Evolutionary conservation across 2,888 invertebrate genomes (phyloP).

Genomic region (Plemyria rubiginata): DNA sequence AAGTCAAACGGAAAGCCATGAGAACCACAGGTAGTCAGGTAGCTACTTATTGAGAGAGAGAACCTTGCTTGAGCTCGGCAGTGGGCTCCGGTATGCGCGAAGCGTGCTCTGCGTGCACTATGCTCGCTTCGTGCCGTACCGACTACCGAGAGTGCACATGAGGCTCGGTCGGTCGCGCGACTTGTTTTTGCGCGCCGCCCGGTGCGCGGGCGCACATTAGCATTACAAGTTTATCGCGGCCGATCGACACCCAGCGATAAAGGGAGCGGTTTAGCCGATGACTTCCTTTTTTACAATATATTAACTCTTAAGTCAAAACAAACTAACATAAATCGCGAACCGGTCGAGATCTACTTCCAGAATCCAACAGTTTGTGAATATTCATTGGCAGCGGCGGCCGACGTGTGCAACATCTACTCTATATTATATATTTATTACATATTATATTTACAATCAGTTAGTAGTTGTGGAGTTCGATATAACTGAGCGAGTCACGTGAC

Average conservation of each 20-base stretch:
- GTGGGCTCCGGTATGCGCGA: not conserved
- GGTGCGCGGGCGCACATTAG: slow-evolving; percentile 5
- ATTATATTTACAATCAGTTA: too few species aligned
- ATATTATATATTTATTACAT: too few species aligned
- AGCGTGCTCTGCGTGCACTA: not conserved
- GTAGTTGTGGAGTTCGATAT: too few species aligned
- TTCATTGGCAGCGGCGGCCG: too few species aligned
- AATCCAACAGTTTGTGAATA: slow-evolving; percentile 8
- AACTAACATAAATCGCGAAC: slow-evolving; percentile 14
- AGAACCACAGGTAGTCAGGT: too few species aligned
- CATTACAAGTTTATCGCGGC: slow-evolving; percentile 6
- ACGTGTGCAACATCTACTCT: too few species aligned
- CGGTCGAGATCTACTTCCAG: slow-evolving; percentile 10
- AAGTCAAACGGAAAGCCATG: too few species aligned
- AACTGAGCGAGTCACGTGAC: too few species aligned
- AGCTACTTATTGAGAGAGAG: too few species aligned
- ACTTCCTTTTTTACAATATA: slow-evolving; percentile 10
- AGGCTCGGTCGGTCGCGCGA: slow-evolving; percentile 1
- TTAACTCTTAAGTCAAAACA: slow-evolving; percentile 4
- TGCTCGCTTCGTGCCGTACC: too few species aligned
- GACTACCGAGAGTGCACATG: too few species aligned
- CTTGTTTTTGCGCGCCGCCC: slow-evolving; percentile 10
- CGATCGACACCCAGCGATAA: slow-evolving; percentile 6
- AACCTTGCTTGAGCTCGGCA: too few species aligned
- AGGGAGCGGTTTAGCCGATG: not conserved